Evolutionary conservation across 2,113 vertebrate species (phyloP).

Genomic region (Petaurus breviceps): DNA sequence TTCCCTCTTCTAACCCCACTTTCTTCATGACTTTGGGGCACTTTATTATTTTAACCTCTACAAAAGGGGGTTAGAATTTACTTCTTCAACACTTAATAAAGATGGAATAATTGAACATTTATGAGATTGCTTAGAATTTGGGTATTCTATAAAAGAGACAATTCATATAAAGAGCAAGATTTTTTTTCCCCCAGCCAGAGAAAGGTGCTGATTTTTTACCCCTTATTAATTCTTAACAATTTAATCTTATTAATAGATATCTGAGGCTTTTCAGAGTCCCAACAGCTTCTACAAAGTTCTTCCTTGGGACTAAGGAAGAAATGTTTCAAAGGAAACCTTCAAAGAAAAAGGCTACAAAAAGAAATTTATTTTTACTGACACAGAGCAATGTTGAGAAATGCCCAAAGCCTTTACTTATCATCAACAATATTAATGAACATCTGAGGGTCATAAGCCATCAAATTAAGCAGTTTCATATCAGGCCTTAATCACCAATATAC

Average conservation of each 20-base stretch:
- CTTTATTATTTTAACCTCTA: constrained; percentile 30
- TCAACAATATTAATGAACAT: constrained; percentile 67
- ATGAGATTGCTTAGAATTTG: constrained; percentile 67
- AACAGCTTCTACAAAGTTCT: constrained; percentile 2
- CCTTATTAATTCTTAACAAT: not conserved
- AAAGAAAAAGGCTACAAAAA: constrained; percentile 52
- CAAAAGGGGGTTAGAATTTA: constrained; percentile 53
- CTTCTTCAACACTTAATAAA: constrained; percentile 41
- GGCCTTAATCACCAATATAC: constrained; percentile 68
- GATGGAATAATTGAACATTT: constrained; percentile 62
- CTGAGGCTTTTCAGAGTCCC: not conserved
- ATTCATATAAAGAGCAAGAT: constrained; percentile 54
- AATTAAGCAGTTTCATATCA: constrained; percentile 53
- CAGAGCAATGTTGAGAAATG: not conserved
- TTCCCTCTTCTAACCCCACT: not conserved
- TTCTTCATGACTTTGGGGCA: not conserved
- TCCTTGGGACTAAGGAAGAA: constrained; percentile 8
- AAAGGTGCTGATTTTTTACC: constrained; percentile 46
- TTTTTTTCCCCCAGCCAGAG: constrained; percentile 45
- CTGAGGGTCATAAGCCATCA: constrained; percentile 46
- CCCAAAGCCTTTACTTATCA: constrained; percentile 37
- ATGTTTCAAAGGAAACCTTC: constrained; percentile 52
- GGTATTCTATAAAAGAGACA: constrained; percentile 40
- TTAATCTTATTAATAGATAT: not conserved
- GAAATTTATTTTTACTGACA: constrained; percentile 49